Conservation (phyloP, 2,888 invertebrate species). For the Dysmachus trigonus region DNA sequence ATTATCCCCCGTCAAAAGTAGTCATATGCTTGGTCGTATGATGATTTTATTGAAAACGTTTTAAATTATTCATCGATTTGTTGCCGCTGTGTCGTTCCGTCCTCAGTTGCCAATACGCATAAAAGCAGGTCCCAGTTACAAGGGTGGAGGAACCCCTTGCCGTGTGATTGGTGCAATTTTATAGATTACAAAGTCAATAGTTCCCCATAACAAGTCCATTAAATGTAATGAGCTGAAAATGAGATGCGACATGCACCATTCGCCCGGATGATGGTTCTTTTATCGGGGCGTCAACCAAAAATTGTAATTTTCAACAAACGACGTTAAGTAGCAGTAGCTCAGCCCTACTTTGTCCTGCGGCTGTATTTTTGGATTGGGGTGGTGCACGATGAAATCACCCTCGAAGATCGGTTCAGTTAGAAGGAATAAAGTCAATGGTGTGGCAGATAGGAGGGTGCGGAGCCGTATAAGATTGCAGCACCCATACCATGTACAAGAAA, state of each 20-base stretch:
- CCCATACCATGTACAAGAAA: too few relatives aligned
- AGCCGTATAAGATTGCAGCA: too few relatives aligned
- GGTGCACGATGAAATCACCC: neutral
- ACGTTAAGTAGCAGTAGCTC: neutral
- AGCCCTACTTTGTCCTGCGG: neutral
- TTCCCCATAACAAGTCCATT: conserved; percentile 19
- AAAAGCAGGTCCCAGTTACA: neutral
- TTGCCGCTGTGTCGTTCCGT: too few relatives aligned
- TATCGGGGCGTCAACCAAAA: neutral
- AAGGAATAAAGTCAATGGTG: neutral
- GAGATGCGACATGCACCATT: conserved; percentile 11
- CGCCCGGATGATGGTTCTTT: neutral
- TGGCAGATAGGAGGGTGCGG: too few relatives aligned
- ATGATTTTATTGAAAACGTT: neutral
- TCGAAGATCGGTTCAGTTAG: neutral
- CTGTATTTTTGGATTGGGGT: neutral
- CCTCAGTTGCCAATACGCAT: neutral
- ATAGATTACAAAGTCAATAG: conserved; percentile 14
- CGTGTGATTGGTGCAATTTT: neutral
- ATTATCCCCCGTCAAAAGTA: neutral
- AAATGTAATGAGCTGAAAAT: conserved; percentile 20
- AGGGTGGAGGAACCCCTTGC: neutral
- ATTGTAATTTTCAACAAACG: neutral
- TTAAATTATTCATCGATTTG: conserved; percentile 22
- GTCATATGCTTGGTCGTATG: neutral